A percentile compares a stretch with the other conserved stretches of the same genome.
Evolutionary conservation across 1,140 invertebrate species (phyloP).

Genomic region (Ceratina japonica): DNA sequence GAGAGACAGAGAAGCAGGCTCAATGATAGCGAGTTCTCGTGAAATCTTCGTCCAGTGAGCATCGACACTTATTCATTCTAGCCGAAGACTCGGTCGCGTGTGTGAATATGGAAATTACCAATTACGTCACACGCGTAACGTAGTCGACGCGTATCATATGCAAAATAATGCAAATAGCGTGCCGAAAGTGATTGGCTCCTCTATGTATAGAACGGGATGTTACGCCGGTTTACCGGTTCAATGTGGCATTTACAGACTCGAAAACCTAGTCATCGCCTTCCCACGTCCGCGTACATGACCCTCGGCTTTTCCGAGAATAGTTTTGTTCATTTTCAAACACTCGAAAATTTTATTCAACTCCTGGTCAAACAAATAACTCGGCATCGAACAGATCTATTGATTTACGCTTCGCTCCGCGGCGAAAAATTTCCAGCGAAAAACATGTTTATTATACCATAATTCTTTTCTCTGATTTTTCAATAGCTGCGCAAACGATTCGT

Average conservation of each 20-base stretch:
- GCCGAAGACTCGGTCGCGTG: neutral
- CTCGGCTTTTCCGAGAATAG: neutral
- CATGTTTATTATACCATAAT: too few relatives aligned
- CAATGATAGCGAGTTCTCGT: conserved; percentile 35
- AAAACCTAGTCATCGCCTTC: conserved; percentile 16
- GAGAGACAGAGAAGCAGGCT: conserved; percentile 34
- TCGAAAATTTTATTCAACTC: neutral
- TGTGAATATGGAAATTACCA: conserved; percentile 35
- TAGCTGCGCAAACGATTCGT: too few relatives aligned
- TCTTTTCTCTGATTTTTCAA: too few relatives aligned
- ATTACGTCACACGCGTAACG: conserved; percentile 60
- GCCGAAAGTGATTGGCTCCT: conserved; percentile 57
- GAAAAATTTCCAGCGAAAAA: too few relatives aligned
- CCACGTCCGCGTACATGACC: neutral
- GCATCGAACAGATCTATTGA: too few relatives aligned
- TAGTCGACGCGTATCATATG: conserved; percentile 61
- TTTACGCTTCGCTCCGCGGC: too few relatives aligned
- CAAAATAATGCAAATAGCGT: conserved; percentile 73
- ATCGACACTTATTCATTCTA: conserved; percentile 12
- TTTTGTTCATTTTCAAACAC: neutral
- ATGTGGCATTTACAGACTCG: conserved; percentile 17
- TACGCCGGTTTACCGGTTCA: neutral
- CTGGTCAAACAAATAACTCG: neutral
- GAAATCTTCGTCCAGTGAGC: conserved; percentile 2
- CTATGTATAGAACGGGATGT: conserved; percentile 33